A percentile compares a stretch with the other conserved stretches of the same genome.
phyloP scores from a whole-genome alignment of 2,113 vertebrate species.

The Python bivittatus region DNA sequence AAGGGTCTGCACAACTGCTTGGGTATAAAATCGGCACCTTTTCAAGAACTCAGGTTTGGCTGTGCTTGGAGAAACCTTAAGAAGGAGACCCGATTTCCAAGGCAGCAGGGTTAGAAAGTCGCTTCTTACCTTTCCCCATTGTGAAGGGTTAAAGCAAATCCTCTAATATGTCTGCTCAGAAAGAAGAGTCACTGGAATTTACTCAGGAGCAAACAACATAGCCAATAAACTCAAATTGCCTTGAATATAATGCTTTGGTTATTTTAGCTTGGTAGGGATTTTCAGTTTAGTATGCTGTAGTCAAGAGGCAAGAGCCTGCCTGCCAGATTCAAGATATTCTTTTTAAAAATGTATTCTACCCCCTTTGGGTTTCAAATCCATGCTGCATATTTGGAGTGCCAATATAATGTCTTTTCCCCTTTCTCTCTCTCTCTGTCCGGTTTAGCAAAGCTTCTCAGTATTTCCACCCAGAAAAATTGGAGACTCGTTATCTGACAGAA shows the following conservation, averaged over 20 bases:
- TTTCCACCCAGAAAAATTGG: slow-evolving; percentile 47
- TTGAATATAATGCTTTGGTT: neutral
- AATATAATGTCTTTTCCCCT: neutral
- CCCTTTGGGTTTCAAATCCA: neutral
- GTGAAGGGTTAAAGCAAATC: neutral
- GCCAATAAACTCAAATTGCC: neutral
- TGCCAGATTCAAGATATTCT: neutral
- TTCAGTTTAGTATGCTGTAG: neutral
- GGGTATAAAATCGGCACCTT: neutral
- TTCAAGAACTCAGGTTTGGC: neutral
- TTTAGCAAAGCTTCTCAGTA: slow-evolving; percentile 71
- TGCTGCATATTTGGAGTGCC: neutral
- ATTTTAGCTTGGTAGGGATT: neutral
- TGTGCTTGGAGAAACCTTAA: neutral
- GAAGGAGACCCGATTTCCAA: neutral
- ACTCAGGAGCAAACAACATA: neutral
- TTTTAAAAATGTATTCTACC: neutral
- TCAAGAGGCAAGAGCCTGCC: neutral
- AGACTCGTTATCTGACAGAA: slow-evolving; percentile 72
- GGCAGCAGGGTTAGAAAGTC: neutral
- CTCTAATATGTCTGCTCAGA: neutral
- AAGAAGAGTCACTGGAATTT: neutral
- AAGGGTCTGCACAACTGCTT: neutral
- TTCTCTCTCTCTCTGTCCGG: slow-evolving; percentile 35
- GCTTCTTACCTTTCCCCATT: neutral